phyloP scores from a whole-genome alignment of 2,888 invertebrate genomes.

The Latrodectus hesperus region DNA sequence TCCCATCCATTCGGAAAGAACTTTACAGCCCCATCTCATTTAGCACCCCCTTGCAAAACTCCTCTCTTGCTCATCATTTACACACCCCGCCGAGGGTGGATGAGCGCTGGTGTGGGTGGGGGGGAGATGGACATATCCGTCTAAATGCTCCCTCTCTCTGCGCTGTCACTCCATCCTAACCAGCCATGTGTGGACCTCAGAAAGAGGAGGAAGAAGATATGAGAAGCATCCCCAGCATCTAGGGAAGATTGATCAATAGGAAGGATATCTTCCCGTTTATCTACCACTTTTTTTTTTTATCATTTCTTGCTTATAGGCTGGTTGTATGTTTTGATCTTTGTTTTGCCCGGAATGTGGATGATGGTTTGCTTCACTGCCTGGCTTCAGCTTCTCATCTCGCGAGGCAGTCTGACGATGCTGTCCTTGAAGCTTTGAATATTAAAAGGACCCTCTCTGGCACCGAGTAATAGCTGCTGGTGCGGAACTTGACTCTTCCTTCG shows the following conservation, averaged over 20 bases:
- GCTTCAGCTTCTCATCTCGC: too few relatives aligned
- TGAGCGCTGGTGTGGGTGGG: slow-evolving; percentile 15
- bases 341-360: neutral
- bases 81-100: neutral
- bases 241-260: neutral
- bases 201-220: too few relatives aligned
- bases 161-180: neutral
- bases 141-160: neutral
- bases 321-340: neutral
- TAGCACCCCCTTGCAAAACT: slow-evolving; percentile 21
- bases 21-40: slow-evolving; percentile 22
- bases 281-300: neutral
- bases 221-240: neutral
- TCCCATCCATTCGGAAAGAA: neutral
- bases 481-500: too few relatives aligned
- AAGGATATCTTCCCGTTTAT: neutral
- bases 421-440: too few relatives aligned
- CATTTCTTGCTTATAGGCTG: neutral
- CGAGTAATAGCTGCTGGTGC: too few relatives aligned
- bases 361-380: neutral
- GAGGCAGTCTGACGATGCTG: too few relatives aligned
- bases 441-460: too few relatives aligned
- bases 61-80: slow-evolving; percentile 10
- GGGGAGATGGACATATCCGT: slow-evolving; percentile 3
- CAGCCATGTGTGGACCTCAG: neutral